A percentile compares a stretch with the other conserved stretches of the same genome.
Evolutionary conservation across 2,113 vertebrate genomes (phyloP).

Genomic region (Tragulus kanchil): DNA sequence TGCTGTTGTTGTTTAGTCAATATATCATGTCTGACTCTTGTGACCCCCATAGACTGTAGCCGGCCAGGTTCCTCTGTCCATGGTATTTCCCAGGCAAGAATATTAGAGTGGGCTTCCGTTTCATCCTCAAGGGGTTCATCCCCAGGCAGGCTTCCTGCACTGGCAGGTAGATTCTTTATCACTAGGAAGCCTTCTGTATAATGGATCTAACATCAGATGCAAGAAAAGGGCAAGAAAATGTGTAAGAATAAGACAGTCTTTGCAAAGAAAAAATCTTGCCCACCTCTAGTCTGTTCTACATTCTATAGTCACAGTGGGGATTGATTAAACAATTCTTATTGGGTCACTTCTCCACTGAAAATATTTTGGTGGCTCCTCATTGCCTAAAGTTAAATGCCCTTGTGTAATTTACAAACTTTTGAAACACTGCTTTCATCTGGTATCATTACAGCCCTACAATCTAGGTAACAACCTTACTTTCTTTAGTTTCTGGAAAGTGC

Average conservation of each 20-base stretch:
- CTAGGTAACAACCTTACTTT: background rate
- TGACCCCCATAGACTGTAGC: background rate
- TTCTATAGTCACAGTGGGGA: background rate
- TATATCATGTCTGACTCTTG: background rate
- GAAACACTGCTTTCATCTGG: background rate
- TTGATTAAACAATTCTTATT: background rate
- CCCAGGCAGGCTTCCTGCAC: background rate
- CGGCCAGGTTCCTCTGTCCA: rapidly evolving
- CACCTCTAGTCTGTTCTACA: background rate
- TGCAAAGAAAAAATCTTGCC: background rate
- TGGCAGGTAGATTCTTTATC: background rate
- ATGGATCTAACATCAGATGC: background rate
- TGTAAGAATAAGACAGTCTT: background rate
- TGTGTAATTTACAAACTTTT: background rate
- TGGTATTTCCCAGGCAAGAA: background rate
- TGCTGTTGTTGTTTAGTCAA: background rate
- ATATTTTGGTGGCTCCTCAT: background rate
- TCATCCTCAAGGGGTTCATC: background rate
- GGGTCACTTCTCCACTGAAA: background rate
- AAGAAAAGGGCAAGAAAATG: background rate
- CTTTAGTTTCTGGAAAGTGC: background rate
- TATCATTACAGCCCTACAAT: background rate
- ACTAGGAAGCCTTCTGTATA: background rate
- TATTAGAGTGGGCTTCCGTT: background rate
- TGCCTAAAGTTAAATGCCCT: background rate